Conservation (phyloP, 2,797 vertebrate species). For the Limosa lapponica region DNA sequence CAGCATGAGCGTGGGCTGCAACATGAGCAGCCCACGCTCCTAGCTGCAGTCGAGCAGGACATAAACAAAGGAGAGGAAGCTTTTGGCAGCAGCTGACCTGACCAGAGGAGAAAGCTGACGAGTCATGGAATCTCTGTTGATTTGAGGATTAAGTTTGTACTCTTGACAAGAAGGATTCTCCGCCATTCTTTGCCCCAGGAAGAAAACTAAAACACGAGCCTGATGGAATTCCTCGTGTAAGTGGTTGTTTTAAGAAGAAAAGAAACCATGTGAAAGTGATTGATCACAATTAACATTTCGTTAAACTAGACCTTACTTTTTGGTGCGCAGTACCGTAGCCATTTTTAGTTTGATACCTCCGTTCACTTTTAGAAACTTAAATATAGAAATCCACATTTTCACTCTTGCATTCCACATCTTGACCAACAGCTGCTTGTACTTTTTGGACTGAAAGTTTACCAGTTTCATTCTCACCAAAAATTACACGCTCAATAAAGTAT, state of each 20-base stretch:
- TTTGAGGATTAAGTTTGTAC: not conserved
- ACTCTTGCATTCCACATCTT: not conserved
- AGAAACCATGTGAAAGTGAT: not conserved
- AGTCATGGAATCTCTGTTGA: not conserved
- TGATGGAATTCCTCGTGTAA: not conserved
- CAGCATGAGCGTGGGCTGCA: not conserved
- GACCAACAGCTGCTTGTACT: not conserved
- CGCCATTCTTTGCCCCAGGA: not conserved
- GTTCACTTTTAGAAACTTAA: not conserved
- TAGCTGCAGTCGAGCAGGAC: not conserved
- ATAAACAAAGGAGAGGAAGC: not conserved
- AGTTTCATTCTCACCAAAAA: not conserved
- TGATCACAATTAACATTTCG: not conserved
- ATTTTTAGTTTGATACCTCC: not conserved
- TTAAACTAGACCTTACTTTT: not conserved
- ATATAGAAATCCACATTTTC: not conserved
- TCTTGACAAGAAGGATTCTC: not conserved
- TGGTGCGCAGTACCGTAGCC: not conserved
- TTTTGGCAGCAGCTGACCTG: not conserved
- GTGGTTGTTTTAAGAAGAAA: not conserved
- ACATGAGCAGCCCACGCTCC: not conserved
- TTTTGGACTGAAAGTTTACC: not conserved
- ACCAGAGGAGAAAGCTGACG: not conserved
- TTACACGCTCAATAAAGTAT: not conserved
- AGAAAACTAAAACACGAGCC: not conserved